Evolutionary conservation across 2,113 vertebrate genomes (phyloP).

Genomic region (Aspiorhynchus laticeps): DNA sequence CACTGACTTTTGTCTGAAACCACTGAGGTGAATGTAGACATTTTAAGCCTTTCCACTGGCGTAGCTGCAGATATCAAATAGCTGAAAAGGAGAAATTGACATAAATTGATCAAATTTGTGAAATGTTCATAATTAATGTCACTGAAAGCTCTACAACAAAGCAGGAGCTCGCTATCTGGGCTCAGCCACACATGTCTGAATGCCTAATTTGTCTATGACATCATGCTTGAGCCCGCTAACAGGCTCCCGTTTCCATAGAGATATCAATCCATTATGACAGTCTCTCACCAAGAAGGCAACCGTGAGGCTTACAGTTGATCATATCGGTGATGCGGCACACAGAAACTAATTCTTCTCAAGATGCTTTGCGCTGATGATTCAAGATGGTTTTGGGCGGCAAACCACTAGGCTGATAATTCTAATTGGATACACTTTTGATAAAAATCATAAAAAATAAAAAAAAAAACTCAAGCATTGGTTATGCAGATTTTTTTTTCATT

Average conservation of each 20-base stretch:
- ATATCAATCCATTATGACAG: constrained; percentile 47
- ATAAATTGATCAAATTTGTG: background rate
- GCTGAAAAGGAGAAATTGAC: background rate
- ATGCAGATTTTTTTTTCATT: background rate
- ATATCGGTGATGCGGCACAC: background rate
- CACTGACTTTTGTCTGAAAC: constrained; percentile 1
- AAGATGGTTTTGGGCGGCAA: background rate
- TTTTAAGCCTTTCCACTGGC: background rate
- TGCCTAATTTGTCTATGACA: constrained; percentile 44
- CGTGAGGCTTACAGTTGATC: constrained; percentile 28
- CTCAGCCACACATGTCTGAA: constrained; percentile 33
- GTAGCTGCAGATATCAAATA: constrained; percentile 5
- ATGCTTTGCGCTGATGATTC: background rate
- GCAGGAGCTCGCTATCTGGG: background rate
- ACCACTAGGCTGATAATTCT: background rate
- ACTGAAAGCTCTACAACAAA: constrained; percentile 9
- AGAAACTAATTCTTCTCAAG: constrained; percentile 1
- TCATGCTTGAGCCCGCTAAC: constrained; percentile 32
- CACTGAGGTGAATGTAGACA: background rate
- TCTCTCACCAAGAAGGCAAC: constrained; percentile 33
- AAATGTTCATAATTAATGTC: background rate
- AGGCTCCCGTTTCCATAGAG: constrained; percentile 46
- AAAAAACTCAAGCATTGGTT: background rate
- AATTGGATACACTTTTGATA: background rate
- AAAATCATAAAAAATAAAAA: background rate